These are phyloP conservation scores for Peucedramus taeniatus DNA, from an alignment of 2,113 vertebrate genomes.

Conservation along the genomic window DNA sequence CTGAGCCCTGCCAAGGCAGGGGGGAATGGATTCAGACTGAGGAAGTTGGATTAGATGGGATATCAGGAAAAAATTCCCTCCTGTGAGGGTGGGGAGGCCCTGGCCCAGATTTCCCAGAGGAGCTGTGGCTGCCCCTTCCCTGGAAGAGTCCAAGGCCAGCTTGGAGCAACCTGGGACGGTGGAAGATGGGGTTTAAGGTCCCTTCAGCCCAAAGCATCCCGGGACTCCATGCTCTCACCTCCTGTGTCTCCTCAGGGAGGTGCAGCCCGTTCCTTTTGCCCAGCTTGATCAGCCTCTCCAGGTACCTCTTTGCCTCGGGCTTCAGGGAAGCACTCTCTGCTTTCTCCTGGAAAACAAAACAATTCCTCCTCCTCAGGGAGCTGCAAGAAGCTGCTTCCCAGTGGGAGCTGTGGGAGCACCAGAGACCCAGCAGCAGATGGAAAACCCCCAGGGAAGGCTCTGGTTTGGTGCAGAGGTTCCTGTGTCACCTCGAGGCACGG, in stretches of 20 bases:
- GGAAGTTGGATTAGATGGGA: neutral
- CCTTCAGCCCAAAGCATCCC: fast-evolving
- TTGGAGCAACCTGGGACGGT: neutral
- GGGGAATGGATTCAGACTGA: neutral
- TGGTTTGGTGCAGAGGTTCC: neutral
- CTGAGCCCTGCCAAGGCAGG: neutral
- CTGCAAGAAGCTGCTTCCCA: neutral
- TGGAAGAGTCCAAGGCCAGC: neutral
- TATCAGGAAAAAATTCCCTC: neutral
- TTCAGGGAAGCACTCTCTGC: conserved; percentile 64
- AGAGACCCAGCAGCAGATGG: neutral
- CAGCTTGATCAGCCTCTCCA: conserved; percentile 89
- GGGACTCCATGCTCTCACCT: conserved; percentile 61
- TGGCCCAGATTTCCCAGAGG: neutral
- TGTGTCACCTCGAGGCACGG: fast-evolving
- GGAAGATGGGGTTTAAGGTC: neutral
- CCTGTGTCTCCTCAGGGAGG: conserved; percentile 83
- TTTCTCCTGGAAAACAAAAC: conserved; percentile 71
- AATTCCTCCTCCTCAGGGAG: neutral
- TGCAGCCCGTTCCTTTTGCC: conserved; percentile 90
- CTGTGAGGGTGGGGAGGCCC: neutral
- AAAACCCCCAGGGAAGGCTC: neutral
- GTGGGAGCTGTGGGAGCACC: neutral
- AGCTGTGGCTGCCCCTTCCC: neutral
- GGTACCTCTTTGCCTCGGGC: conserved; percentile 81